phyloP scores from a whole-genome alignment of 2,113 vertebrate species.

The Chiloscyllium plagiosum region DNA sequence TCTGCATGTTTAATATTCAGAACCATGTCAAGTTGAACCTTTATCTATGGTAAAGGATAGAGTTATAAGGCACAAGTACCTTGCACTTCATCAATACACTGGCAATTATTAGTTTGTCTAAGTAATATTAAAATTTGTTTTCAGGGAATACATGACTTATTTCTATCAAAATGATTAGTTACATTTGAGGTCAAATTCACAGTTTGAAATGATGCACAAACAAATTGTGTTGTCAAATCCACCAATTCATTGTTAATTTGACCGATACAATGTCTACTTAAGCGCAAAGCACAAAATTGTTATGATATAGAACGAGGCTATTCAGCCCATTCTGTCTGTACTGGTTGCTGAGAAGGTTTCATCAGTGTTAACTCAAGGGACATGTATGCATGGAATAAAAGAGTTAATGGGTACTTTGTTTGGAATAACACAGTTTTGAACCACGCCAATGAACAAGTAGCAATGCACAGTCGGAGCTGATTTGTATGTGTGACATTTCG shows the following conservation, averaged over 20 bases:
- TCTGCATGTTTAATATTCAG: not conserved
- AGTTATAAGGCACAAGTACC: no score
- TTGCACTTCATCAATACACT: not conserved
- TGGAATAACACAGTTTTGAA: not conserved
- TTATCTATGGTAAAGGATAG: not conserved
- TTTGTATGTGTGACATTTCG: not conserved
- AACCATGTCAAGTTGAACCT: not conserved
- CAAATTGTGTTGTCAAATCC: not conserved
- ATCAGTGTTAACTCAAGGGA: not conserved
- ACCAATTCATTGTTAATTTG: not conserved
- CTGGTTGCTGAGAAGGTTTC: not conserved
- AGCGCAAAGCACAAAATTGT: not conserved
- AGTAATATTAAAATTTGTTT: not conserved
- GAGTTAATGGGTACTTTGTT: not conserved
- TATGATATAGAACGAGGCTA: no score
- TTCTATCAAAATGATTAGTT: not conserved
- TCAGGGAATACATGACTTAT: not conserved
- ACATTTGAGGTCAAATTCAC: not conserved
- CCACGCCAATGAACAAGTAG: not conserved
- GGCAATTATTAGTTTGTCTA: not conserved
- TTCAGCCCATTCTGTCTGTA: no score
- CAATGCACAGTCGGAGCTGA: not conserved
- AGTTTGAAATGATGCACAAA: not conserved
- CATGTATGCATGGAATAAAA: not conserved
- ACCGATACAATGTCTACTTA: not conserved